Conservation (phyloP, 2,113 vertebrate species). For the Chrysemys picta region DNA sequence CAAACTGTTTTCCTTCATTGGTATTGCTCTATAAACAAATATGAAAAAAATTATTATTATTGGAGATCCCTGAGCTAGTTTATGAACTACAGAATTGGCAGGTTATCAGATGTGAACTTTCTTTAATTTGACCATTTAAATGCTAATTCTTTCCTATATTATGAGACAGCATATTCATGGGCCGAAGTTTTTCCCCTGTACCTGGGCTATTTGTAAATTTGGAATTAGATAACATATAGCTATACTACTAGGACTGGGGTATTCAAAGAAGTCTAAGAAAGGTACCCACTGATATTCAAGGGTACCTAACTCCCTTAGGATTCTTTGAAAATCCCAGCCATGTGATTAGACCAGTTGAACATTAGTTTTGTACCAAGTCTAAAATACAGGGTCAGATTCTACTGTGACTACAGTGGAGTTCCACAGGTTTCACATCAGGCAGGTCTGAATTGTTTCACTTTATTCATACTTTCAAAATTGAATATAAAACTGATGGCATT, state of each 20-base stretch:
- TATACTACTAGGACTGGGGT: neutral
- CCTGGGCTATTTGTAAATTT: neutral
- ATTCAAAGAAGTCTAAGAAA: neutral
- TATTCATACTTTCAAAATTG: neutral
- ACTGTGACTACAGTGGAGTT: neutral
- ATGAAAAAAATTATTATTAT: conserved; percentile 22
- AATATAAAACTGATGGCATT: neutral
- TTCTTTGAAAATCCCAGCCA: neutral
- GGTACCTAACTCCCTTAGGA: neutral
- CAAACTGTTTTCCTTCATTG: neutral
- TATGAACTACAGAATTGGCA: neutral
- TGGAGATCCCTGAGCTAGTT: neutral
- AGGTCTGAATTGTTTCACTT: neutral
- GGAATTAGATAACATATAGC: neutral
- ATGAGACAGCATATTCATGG: neutral
- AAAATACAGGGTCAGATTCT: neutral
- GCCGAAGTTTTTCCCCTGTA: neutral
- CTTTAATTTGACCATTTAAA: conserved; percentile 8
- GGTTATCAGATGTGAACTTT: neutral
- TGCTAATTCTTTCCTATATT: neutral
- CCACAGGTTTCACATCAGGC: neutral
- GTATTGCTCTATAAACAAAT: conserved; percentile 6
- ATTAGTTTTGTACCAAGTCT: neutral
- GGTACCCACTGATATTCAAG: neutral
- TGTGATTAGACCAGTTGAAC: neutral